Conservation (phyloP, 64 coral and sea anemone genomes). For the Platygyra sinensis region DNA sequence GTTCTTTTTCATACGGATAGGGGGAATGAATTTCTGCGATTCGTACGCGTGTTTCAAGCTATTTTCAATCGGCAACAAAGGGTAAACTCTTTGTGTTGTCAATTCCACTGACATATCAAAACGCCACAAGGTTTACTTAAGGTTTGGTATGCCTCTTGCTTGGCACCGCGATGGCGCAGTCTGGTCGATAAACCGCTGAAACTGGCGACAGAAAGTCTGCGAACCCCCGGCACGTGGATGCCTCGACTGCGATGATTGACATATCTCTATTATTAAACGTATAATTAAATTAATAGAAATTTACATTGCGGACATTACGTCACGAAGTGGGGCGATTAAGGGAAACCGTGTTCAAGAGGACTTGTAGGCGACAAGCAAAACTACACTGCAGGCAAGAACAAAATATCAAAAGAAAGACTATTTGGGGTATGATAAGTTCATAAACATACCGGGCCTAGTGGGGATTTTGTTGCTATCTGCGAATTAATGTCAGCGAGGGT, state of each 20-base stretch:
- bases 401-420: not conserved
- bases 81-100: not conserved
- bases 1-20: not conserved
- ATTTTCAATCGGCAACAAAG: not conserved
- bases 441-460: not conserved
- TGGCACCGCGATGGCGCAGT: slow-evolving; percentile 43
- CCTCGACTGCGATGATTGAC: slow-evolving; percentile 77
- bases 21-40: not conserved
- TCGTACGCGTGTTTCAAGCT: not conserved
- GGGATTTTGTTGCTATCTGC: slow-evolving; percentile 10
- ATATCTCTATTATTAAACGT: slow-evolving; percentile 84
- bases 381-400: not conserved
- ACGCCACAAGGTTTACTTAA: slow-evolving; percentile 53
- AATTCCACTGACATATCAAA: slow-evolving; percentile 30
- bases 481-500: slow-evolving; percentile 44
- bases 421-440: not conserved
- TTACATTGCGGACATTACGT: slow-evolving; percentile 79
- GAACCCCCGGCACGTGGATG: slow-evolving; percentile 73
- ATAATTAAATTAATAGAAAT: slow-evolving; percentile 99
- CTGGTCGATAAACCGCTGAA: slow-evolving; percentile 73
- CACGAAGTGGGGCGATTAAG: slow-evolving; percentile 32
- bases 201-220: slow-evolving; percentile 88
- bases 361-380: not conserved
- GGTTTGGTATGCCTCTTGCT: slow-evolving; percentile 8
- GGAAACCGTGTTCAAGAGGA: not conserved